Conservation (phyloP, 2,113 vertebrate species). For the Poeciliopsis prolifica region DNA sequence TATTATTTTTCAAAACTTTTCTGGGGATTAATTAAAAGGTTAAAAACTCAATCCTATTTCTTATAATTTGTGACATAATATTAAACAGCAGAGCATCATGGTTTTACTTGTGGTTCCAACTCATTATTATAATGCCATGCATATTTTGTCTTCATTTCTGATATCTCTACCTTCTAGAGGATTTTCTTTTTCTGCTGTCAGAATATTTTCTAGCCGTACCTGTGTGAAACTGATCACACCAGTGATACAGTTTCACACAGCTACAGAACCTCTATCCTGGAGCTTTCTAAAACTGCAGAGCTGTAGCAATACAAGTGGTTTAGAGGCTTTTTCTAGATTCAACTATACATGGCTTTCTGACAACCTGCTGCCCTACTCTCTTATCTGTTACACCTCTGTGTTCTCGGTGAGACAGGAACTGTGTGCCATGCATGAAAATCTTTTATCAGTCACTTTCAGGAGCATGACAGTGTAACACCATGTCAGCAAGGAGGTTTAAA, state of each 20-base stretch:
- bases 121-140: not conserved
- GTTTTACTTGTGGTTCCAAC: no score
- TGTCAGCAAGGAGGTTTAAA: conserved; percentile 40
- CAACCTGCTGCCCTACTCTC: conserved; percentile 16
- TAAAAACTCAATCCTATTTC: no score
- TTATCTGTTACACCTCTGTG: conserved; percentile 25
- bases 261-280: not conserved
- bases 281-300: not conserved
- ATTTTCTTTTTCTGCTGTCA: not conserved
- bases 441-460: conserved; percentile 25
- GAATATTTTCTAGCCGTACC: no score
- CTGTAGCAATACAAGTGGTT: not conserved
- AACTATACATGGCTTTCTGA: conserved; percentile 11
- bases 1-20: no score
- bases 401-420: conserved; percentile 25
- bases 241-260: no score
- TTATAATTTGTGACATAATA: no score
- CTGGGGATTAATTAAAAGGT: no score
- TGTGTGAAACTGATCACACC: not conserved
- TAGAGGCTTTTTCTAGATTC: not conserved
- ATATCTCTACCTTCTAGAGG: not conserved
- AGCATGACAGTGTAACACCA: conserved; percentile 26
- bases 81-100: not conserved
- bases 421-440: conserved; percentile 29
- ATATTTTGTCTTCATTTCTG: not conserved